A percentile compares a stretch with the other conserved stretches of the same genome.
phyloP scores from a whole-genome alignment of 92 coral and sea anemone species.

The Epizoanthus illoricatus region DNA sequence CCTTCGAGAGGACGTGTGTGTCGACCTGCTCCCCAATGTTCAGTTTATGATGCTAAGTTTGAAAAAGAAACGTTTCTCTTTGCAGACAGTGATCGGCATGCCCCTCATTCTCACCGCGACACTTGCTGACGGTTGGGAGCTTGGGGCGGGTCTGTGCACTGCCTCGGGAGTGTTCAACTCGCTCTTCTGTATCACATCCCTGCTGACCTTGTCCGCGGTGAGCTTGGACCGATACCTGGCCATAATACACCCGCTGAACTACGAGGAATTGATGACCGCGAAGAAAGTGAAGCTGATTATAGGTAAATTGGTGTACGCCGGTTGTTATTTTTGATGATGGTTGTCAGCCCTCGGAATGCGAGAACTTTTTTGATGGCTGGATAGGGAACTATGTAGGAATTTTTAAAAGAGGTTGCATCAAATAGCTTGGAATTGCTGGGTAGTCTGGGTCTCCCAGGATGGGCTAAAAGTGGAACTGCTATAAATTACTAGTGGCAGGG shows the following conservation, averaged over 20 bases:
- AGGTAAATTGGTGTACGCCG: neutral
- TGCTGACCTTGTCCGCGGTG: conserved; percentile 55
- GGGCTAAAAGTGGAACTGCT: too few species aligned
- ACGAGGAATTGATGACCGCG: conserved; percentile 33
- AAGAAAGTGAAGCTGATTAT: conserved; percentile 33
- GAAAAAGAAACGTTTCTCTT: too few species aligned
- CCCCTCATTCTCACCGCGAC: conserved; percentile 56
- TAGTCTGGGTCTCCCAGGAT: too few species aligned
- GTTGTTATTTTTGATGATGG: neutral
- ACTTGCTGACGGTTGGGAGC: conserved; percentile 40
- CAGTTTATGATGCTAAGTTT: too few species aligned
- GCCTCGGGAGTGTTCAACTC: conserved; percentile 56
- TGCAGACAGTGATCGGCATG: conserved; percentile 51
- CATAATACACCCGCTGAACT: conserved; percentile 44
- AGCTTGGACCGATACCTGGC: conserved; percentile 58
- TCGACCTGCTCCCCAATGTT: too few species aligned
- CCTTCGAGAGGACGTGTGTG: too few species aligned
- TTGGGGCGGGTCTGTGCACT: conserved; percentile 47
- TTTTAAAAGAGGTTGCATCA: too few species aligned
- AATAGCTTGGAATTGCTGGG: too few species aligned
- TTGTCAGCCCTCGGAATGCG: too few species aligned
- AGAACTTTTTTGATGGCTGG: too few species aligned
- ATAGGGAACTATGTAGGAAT: too few species aligned
- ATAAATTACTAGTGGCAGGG: too few species aligned
- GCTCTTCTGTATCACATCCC: conserved; percentile 56